Conservation (phyloP, 2,888 invertebrate species). For the Sesamia inferens region DNA sequence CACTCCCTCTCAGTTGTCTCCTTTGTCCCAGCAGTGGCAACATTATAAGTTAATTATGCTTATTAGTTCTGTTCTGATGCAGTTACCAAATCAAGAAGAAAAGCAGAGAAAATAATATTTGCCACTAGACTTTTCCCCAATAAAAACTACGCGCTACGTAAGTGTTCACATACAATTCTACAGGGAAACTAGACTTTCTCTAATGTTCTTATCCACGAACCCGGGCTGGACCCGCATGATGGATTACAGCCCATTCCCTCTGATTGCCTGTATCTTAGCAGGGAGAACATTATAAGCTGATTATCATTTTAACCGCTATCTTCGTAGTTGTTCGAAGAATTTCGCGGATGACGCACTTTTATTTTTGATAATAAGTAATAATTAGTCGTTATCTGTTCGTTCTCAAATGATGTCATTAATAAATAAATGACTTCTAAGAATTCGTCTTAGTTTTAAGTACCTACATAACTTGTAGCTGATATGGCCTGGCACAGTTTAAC, state of each 20-base stretch:
- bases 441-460: conserved; percentile 38
- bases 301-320: not conserved
- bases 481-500: conserved; percentile 55
- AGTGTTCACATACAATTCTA: too few species aligned
- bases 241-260: not conserved
- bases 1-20: too few species aligned
- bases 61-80: too few species aligned
- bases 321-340: not conserved
- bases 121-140: too few species aligned
- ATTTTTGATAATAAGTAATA: conserved; percentile 31
- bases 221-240: not conserved
- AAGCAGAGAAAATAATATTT: too few species aligned
- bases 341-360: conserved; percentile 22
- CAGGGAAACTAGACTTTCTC: not conserved
- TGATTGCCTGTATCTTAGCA: not conserved
- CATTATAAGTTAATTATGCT: too few species aligned
- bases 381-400: conserved; percentile 32
- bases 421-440: conserved; percentile 30
- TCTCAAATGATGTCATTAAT: conserved; percentile 42
- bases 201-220: not conserved
- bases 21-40: too few species aligned
- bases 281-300: not conserved
- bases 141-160: too few species aligned
- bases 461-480: conserved; percentile 36
- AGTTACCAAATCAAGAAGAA: not conserved